Evolutionary conservation across 2,888 invertebrate species (phyloP).

Genomic region (Agrilus biguttatus): DNA sequence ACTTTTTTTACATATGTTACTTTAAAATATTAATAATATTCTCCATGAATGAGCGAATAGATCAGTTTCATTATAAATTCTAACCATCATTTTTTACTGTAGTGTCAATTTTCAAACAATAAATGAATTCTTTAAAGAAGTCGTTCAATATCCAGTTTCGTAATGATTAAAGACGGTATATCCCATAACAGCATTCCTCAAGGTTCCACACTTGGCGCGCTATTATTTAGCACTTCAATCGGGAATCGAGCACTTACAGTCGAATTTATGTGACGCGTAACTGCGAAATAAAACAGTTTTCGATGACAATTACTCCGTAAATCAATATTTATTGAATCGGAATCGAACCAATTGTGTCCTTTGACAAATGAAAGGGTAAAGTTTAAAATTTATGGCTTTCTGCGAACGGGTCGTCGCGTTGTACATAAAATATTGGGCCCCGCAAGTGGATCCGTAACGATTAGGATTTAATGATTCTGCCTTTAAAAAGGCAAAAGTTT

Average conservation of each 20-base stretch:
- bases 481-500: too few relatives aligned
- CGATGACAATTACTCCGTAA: conserved; percentile 25
- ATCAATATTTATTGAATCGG: conserved; percentile 28
- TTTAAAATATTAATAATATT: too few relatives aligned
- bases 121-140: too few relatives aligned
- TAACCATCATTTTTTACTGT: too few relatives aligned
- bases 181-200: too few relatives aligned
- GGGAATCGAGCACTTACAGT: neutral
- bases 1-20: too few relatives aligned
- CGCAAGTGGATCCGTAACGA: conserved; percentile 17
- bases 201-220: neutral
- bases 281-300: conserved; percentile 28
- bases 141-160: too few relatives aligned
- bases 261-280: conserved; percentile 26
- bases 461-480: too few relatives aligned
- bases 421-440: conserved; percentile 19
- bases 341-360: conserved; percentile 22
- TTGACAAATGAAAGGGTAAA: conserved; percentile 13
- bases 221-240: neutral
- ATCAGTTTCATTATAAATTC: too few relatives aligned
- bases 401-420: conserved; percentile 4
- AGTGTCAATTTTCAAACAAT: too few relatives aligned
- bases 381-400: conserved; percentile 23
- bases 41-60: too few relatives aligned
- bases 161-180: too few relatives aligned